Base-by-base conservation (phyloP, 2,888 invertebrate genomes). In the Drosophila pegasa region DNA sequence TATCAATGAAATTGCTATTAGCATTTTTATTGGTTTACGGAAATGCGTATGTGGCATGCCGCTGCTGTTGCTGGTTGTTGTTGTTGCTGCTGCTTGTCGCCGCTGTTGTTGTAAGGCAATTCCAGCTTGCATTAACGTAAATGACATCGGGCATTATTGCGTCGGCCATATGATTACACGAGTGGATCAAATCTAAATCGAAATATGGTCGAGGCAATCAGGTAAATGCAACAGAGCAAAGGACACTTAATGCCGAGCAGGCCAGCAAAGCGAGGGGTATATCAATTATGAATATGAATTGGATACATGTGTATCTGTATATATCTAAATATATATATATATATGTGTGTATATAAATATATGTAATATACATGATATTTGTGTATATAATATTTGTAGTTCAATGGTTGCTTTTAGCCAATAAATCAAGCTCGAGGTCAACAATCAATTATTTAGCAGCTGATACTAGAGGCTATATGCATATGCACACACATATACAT, bases 351-450 rank as follows among this genome's bases (percentile, higher is more conserved):
- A 10, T 45, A 60, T 20, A 65, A 29, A 48, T 22, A 7, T 41
- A 14, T 7, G 18, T 40, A 12, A 12, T 20, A 8, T 43, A 9
- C 25, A n/a, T 25, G 8, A n/a, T 41, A n/a, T 22, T 2, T 9
- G 22, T 22, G 20, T n/a, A 45, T 47, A 29, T 20, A 33, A 43
- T 58, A 33, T 33, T 52, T 40, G 4, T 50, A 45, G 20, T 33
- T 54, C 54, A 48, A 52, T 57, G 31, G 47, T 64, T 43, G n/a
- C 48, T 54, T 56, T 71, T 74, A 60, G 79, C 75, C 81, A 81
- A 82, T 82, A 82, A 82, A 74, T 79, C 78, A 74, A 77, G 75
- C 80, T 74, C 78, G 76, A 80, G 82, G 82, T 67, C 85, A 74
- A 54, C 35, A 68, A 78, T 83, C 80, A 84, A 82, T 84, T 85